A percentile compares a stretch with the other conserved stretches of the same genome.
These are phyloP conservation scores for Panagrolaimus sp. DNA, from an alignment of 1,140 invertebrate genomes.

Conservation along the genomic window DNA sequence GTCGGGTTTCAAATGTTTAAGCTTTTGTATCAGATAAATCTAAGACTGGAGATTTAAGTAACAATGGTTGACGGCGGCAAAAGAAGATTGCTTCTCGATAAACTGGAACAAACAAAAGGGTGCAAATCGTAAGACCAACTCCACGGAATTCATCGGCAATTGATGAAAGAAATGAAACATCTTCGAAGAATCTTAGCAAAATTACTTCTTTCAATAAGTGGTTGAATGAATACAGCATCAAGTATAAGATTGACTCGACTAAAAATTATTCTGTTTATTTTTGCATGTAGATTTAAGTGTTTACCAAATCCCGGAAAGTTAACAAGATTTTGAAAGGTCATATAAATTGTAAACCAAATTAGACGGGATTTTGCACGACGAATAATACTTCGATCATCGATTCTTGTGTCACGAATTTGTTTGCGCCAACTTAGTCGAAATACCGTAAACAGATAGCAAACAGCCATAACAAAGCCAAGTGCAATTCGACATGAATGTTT, in stretches of 20 bases:
- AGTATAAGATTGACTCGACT: conserved; percentile 3
- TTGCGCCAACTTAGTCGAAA: conserved; percentile 3
- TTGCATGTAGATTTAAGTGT: background rate
- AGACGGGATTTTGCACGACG: conserved; percentile 6
- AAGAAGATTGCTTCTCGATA: background rate
- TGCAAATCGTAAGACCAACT: background rate
- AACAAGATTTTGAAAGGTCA: background rate
- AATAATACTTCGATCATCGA: conserved; percentile 4
- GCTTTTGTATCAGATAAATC: background rate
- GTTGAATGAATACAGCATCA: background rate
- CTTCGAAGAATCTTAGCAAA: background rate
- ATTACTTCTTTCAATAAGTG: background rate
- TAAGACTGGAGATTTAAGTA: background rate
- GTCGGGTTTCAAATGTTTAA: no score
- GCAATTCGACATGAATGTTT: background rate
- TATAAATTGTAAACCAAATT: conserved; percentile 9
- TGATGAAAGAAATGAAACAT: background rate
- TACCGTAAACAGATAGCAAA: background rate
- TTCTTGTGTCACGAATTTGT: background rate
- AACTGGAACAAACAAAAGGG: background rate
- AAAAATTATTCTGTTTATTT: background rate
- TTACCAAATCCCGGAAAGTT: conserved; percentile 10
- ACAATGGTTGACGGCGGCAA: background rate
- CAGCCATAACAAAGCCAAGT: background rate
- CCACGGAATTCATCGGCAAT: background rate